These are phyloP conservation scores for Araneus ventricosus DNA, from an alignment of 1,140 invertebrate genomes.

Conservation along the genomic window DNA sequence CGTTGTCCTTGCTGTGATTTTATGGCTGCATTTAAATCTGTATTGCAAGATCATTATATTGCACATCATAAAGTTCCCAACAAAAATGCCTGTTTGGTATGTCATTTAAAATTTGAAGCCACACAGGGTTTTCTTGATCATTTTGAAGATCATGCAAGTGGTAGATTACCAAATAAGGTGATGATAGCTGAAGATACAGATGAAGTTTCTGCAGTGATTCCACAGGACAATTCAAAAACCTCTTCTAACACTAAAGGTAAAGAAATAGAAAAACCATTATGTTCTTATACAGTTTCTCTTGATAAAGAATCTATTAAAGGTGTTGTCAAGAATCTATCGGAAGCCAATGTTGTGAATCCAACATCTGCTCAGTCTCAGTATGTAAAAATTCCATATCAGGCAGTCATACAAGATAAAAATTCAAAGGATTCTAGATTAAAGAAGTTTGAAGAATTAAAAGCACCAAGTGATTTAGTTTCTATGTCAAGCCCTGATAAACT, in stretches of 20 bases:
- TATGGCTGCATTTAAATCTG: slow-evolving; percentile 62
- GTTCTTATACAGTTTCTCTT: neutral
- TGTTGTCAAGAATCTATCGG: slow-evolving; percentile 37
- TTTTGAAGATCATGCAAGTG: slow-evolving; percentile 56
- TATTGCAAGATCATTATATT: slow-evolving; percentile 70
- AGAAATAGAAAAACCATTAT: neutral
- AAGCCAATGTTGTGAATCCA: neutral
- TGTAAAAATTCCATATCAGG: slow-evolving; percentile 61
- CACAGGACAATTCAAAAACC: neutral
- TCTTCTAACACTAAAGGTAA: neutral
- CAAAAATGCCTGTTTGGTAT: slow-evolving; percentile 69
- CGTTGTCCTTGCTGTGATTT: slow-evolving; percentile 71
- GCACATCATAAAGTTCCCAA: slow-evolving; percentile 56
- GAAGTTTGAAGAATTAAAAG: slow-evolving; percentile 62
- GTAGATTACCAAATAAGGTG: slow-evolving; percentile 18
- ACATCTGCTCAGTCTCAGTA: neutral
- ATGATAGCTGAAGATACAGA: neutral
- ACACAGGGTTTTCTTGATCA: slow-evolving; percentile 56
- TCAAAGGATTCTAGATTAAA: neutral
- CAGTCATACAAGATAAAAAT: slow-evolving; percentile 49
- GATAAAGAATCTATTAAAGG: neutral
- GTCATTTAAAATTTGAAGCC: slow-evolving; percentile 66
- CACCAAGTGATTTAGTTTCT: slow-evolving; percentile 38
- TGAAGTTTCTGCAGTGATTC: neutral
- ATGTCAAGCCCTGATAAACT: slow-evolving; percentile 47